Evolutionary conservation across 2,113 vertebrate species (phyloP).

Genomic region (Dromiciops gliroides): DNA sequence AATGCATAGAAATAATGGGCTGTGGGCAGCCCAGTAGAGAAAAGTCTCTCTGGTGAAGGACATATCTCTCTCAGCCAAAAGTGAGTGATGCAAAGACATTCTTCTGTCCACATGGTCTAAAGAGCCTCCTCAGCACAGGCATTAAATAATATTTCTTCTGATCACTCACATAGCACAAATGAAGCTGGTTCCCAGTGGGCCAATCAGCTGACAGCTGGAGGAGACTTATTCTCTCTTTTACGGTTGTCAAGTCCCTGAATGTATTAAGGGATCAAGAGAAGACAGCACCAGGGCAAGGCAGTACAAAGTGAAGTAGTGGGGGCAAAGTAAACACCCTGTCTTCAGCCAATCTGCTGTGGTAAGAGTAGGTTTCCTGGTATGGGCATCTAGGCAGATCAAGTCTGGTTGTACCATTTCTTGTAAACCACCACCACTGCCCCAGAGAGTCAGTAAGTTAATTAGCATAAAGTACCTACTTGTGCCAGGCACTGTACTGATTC

Average conservation of each 20-base stretch:
- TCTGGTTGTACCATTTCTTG: background rate
- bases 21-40: background rate
- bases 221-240: background rate
- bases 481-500: background rate
- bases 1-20: background rate
- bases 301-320: background rate
- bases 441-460: slow-evolving; percentile 7
- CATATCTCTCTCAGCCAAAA: background rate
- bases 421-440: background rate
- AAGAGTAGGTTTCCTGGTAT: background rate
- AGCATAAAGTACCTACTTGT: background rate
- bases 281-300: background rate
- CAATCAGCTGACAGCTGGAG: background rate
- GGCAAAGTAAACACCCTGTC: background rate
- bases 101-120: fast-evolving
- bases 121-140: background rate
- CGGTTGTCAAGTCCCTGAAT: slow-evolving; percentile 17
- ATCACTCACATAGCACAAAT: background rate
- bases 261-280: slow-evolving; percentile 43
- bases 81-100: background rate
- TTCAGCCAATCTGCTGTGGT: background rate
- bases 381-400: background rate
- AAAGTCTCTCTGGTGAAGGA: background rate
- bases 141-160: background rate
- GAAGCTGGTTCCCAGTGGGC: background rate